These are phyloP conservation scores for Hirudinaria manillensis DNA, from an alignment of 2,888 invertebrate genomes.

Conservation along the genomic window DNA sequence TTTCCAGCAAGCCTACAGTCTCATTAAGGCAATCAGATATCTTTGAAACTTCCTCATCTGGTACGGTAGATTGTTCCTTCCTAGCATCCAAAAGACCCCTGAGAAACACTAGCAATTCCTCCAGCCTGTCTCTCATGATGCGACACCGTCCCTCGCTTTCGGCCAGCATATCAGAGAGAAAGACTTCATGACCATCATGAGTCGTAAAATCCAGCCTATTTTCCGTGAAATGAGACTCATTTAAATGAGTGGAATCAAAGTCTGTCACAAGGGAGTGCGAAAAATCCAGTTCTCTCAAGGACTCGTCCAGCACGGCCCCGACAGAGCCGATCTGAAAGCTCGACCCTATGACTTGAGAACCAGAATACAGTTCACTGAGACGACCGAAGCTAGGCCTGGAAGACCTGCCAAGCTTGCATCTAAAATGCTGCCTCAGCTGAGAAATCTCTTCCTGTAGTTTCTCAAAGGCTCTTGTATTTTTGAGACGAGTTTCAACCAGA, in stretches of 20 bases:
- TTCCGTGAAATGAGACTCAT: not conserved
- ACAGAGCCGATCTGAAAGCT: not conserved
- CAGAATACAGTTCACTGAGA: not conserved
- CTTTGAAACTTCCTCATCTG: not conserved
- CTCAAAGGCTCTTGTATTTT: slow-evolving; percentile 1
- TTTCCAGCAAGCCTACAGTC: not conserved
- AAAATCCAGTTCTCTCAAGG: slow-evolving; percentile 3
- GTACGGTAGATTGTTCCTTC: not conserved
- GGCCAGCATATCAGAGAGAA: slow-evolving; percentile 18
- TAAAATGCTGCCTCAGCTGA: slow-evolving; percentile 2
- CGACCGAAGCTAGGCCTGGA: not conserved
- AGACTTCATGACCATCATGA: not conserved
- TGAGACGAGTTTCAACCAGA: not conserved
- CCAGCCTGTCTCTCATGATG: slow-evolving; percentile 18
- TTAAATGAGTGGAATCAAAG: slow-evolving; percentile 3
- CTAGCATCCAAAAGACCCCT: slow-evolving; percentile 2
- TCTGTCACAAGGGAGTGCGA: not conserved
- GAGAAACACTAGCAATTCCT: slow-evolving; percentile 8
- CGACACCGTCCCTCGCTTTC: slow-evolving; percentile 18
- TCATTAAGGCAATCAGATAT: slow-evolving; percentile 23
- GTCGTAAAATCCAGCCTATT: not conserved
- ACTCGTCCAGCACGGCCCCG: not conserved
- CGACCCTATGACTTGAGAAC: not conserved
- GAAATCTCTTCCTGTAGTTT: not conserved
- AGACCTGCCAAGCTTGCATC: not conserved